phyloP scores from a whole-genome alignment of 2,113 vertebrate species.

The Phylloscopus trochiloides region DNA sequence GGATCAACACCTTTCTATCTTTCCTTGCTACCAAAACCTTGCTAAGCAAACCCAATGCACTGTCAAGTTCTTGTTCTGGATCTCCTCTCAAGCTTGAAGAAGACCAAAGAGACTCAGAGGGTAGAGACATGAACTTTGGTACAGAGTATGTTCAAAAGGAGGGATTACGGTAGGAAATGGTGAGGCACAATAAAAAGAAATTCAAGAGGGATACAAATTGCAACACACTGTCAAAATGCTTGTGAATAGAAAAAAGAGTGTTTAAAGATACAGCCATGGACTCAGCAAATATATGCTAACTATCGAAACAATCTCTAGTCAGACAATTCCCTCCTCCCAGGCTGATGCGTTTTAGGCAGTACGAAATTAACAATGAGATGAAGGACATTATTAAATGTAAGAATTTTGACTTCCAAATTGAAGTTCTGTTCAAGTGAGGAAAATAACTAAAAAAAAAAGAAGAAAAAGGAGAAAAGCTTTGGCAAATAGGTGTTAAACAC shows the following conservation, averaged over 20 bases:
- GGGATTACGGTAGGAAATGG: neutral
- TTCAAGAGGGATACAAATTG: neutral
- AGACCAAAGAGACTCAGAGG: neutral
- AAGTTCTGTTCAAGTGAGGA: constrained; percentile 2
- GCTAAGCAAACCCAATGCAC: neutral
- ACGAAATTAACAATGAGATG: neutral
- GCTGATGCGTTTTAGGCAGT: neutral
- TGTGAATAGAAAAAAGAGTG: neutral
- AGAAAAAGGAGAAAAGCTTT: neutral
- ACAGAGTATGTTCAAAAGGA: neutral
- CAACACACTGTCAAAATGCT: neutral
- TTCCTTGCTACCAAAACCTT: neutral
- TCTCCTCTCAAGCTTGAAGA: neutral
- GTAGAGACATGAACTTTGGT: neutral
- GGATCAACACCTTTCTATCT: neutral
- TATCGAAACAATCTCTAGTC: neutral
- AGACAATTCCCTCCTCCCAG: neutral
- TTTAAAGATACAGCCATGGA: neutral
- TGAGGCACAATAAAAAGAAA: neutral
- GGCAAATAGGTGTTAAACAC: constrained; percentile 46
- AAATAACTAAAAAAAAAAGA: neutral
- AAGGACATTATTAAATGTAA: neutral
- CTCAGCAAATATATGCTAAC: neutral
- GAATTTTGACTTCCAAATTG: neutral
- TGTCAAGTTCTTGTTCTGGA: neutral